phyloP scores from a whole-genome alignment of 2,797 vertebrate genomes.

The Podarcis siculus region DNA sequence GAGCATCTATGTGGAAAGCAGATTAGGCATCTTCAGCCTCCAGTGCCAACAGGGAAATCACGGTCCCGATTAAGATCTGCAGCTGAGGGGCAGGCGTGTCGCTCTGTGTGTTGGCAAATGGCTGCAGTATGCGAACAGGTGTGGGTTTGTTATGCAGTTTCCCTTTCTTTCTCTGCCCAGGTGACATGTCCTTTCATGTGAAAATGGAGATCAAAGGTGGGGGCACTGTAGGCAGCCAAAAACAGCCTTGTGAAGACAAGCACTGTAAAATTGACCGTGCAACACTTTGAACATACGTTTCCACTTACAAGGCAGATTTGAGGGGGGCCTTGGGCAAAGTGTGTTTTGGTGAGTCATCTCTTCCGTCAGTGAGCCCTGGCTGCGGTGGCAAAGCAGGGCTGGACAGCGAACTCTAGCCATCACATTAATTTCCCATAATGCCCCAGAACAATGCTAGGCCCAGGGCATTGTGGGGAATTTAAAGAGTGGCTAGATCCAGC shows the following conservation, averaged over 20 bases:
- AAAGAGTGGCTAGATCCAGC: neutral
- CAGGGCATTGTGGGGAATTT: neutral
- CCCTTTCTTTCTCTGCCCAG: constrained; percentile 26
- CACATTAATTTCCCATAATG: neutral
- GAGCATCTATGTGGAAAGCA: neutral
- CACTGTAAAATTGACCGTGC: neutral
- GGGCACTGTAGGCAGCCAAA: neutral
- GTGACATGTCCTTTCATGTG: constrained; percentile 32
- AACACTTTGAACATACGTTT: neutral
- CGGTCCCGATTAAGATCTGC: constrained; percentile 14
- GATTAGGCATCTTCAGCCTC: neutral
- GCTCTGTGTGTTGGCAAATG: neutral
- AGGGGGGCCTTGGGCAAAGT: neutral
- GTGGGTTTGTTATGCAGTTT: constrained; percentile 13
- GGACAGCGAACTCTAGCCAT: no score
- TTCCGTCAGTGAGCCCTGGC: neutral
- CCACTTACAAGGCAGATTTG: neutral
- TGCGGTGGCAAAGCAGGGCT: neutral
- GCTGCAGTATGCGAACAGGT: neutral
- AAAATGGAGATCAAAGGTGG: constrained; percentile 28
- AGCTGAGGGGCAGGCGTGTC: neutral
- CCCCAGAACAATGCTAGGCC: neutral
- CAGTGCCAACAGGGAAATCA: neutral
- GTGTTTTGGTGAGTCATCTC: neutral
- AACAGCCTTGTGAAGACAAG: neutral